Evolutionary conservation across 2,113 vertebrate species (phyloP).

Genomic region (Eidolon helvum): DNA sequence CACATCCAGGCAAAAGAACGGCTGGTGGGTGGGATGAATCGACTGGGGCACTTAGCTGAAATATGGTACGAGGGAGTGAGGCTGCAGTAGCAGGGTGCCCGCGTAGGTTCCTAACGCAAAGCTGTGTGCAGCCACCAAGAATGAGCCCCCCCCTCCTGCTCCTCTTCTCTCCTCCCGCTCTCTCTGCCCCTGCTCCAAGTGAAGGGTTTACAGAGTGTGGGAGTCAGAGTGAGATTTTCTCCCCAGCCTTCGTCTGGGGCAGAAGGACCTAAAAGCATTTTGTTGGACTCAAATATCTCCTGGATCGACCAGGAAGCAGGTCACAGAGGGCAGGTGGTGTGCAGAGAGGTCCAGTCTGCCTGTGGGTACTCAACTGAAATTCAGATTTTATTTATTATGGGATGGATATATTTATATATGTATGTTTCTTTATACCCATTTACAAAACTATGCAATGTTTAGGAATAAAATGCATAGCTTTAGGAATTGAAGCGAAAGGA

Average conservation of each 20-base stretch:
- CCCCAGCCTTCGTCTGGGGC: neutral
- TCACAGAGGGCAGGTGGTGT: neutral
- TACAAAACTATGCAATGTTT: neutral
- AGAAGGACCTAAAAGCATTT: neutral
- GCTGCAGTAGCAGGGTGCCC: too few relatives aligned
- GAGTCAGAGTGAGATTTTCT: neutral
- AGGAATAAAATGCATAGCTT: constrained; percentile 23
- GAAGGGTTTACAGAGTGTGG: neutral
- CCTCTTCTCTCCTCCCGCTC: neutral
- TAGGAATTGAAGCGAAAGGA: neutral
- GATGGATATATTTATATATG: neutral
- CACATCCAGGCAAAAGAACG: neutral
- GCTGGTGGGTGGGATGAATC: neutral
- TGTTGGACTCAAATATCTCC: neutral
- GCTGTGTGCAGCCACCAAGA: accelerated
- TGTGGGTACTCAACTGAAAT: neutral
- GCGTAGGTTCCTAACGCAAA: neutral
- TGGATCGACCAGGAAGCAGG: neutral
- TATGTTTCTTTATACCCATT: neutral
- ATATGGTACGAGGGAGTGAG: neutral
- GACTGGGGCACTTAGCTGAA: neutral
- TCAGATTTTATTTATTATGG: neutral
- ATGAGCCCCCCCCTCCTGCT: neutral
- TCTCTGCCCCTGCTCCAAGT: neutral
- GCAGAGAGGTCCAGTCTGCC: neutral